Evolutionary conservation across 2,888 invertebrate genomes (phyloP).

Genomic region (Pheosia tremula): DNA sequence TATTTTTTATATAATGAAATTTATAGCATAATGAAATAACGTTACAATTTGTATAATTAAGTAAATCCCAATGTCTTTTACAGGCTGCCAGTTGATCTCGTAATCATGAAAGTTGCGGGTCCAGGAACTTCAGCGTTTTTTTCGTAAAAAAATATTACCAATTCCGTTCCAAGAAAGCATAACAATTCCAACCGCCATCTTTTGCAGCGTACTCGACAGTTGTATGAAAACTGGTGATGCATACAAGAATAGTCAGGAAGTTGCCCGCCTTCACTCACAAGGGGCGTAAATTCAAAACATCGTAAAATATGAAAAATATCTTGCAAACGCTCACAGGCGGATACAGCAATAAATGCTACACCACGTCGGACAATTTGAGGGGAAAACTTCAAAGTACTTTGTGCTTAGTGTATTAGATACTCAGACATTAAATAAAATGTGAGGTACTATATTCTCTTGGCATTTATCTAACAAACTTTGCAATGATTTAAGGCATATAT

Average conservation of each 20-base stretch:
- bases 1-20: no score
- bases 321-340: slow-evolving; percentile 48
- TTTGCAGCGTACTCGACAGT: slow-evolving; percentile 21
- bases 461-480: not conserved
- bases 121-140: no score
- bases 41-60: no score
- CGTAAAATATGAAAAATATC: slow-evolving; percentile 81
- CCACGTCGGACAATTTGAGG: slow-evolving; percentile 51
- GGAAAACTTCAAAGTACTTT: slow-evolving; percentile 36
- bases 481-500: no score
- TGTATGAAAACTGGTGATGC: slow-evolving; percentile 26
- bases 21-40: no score
- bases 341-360: slow-evolving; percentile 62
- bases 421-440: slow-evolving; percentile 13
- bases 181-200: not conserved
- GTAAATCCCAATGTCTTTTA: no score
- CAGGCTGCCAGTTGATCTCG: no score
- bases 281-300: slow-evolving; percentile 75
- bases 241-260: slow-evolving; percentile 43
- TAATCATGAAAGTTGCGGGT: no score
- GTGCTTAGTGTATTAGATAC: slow-evolving; percentile 28
- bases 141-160: no score
- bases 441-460: not conserved
- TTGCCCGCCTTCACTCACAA: slow-evolving; percentile 48
- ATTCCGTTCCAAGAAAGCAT: not conserved